Conservation (phyloP, 1,140 invertebrate species). For the Drosophila tristis region DNA sequence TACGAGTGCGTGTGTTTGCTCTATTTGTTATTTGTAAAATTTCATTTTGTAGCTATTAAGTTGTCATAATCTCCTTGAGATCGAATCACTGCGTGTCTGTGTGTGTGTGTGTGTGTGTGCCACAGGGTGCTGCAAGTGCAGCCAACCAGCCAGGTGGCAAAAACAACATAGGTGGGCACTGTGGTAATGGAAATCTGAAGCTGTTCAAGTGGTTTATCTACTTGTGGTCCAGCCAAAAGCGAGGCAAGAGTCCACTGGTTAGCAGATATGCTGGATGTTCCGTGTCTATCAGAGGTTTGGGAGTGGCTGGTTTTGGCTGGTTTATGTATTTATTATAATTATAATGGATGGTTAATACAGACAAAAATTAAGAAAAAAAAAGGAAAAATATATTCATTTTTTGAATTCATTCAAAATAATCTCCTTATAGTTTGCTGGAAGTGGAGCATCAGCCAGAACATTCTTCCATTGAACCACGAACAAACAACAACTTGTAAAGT, state of each 20-base stretch:
- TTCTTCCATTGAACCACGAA: too few species aligned
- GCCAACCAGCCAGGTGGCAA: conserved; percentile 47
- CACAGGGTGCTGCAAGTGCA: conserved; percentile 18
- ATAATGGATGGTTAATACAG: too few species aligned
- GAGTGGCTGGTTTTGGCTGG: too few species aligned
- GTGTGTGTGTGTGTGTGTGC: conserved; percentile 17
- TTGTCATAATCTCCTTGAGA: conserved; percentile 73
- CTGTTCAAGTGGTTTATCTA: conserved; percentile 48
- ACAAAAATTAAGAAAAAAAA: too few species aligned
- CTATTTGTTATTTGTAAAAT: conserved; percentile 65
- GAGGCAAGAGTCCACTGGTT: conserved; percentile 30
- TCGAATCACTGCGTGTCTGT: conserved; percentile 37
- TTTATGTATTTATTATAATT: too few species aligned
- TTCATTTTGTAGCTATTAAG: conserved; percentile 75
- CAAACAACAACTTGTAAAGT: conserved; percentile 2
- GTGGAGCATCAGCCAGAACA: too few species aligned
- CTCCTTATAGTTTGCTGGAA: too few species aligned
- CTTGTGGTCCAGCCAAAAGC: conserved; percentile 25
- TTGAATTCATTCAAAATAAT: too few species aligned
- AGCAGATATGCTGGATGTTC: not conserved
- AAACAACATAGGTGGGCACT: conserved; percentile 49
- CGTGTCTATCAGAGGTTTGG: too few species aligned
- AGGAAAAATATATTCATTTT: too few species aligned
- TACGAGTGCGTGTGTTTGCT: conserved; percentile 64
- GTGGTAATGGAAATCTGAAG: conserved; percentile 43